Conservation (phyloP, 2,888 invertebrate species). For the Pachydiplax longipennis region DNA sequence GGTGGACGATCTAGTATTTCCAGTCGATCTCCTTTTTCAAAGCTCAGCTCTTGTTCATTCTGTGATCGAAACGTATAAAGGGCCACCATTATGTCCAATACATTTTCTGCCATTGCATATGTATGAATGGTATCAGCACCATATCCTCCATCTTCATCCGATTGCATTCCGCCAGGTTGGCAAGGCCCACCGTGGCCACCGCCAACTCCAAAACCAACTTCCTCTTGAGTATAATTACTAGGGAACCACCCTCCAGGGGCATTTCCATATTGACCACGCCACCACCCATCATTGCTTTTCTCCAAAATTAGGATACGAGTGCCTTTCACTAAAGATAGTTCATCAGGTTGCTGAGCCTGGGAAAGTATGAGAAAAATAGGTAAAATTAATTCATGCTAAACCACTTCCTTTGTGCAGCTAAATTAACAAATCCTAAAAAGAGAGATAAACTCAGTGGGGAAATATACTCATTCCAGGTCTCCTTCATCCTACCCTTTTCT, state of each 20-base stretch:
- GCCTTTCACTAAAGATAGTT: conserved; percentile 92
- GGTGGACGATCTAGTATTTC: conserved; percentile 96
- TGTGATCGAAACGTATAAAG: conserved; percentile 93
- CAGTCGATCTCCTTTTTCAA: conserved; percentile 94
- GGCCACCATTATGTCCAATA: conserved; percentile 95
- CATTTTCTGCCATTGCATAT: conserved; percentile 93
- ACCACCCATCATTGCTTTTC: conserved; percentile 99
- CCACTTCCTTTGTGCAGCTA: neutral
- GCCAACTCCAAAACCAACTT: conserved; percentile 55
- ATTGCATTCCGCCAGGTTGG: conserved; percentile 11
- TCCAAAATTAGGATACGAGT: conserved; percentile 93
- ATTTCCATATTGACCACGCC: conserved; percentile 86
- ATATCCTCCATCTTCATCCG: conserved; percentile 69
- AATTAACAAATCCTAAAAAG: too few relatives aligned
- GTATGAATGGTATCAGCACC: conserved; percentile 88
- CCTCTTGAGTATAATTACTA: conserved; percentile 93
- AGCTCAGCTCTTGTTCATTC: conserved; percentile 94
- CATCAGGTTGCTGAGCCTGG: conserved; percentile 92
- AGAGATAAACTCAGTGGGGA: too few relatives aligned
- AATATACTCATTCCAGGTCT: too few relatives aligned
- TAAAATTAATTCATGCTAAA: neutral
- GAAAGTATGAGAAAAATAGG: conserved; percentile 55
- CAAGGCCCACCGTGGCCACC: conserved; percentile 15
- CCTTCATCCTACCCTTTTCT: too few relatives aligned
- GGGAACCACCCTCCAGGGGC: conserved; percentile 90